Base-by-base conservation (phyloP, 2,113 vertebrate genomes). In the Cacatua alba region DNA sequence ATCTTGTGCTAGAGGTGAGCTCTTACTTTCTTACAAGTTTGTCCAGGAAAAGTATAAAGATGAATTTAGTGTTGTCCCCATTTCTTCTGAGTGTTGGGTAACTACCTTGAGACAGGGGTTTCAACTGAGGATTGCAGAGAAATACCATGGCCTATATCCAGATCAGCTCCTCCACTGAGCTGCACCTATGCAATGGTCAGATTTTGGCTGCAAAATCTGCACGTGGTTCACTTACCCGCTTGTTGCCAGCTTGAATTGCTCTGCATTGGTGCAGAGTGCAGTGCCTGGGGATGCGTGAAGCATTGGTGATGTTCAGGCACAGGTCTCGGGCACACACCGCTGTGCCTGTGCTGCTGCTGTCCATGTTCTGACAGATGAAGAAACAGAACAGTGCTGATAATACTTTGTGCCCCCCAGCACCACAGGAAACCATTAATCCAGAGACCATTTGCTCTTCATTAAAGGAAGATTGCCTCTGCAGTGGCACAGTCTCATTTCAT, bases 311-410 rank as follows among this genome's bases (percentile, higher is more conserved):
- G 44, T 28, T 35, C 6, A 0, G 1, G 17, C 25, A 4, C 15
- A 13, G 75, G 35, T 43, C 35, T 28, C 8, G 44, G 44, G 44
- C 59, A 28, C 17, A 1, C 14, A 0, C 0, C 1, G 9, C 1
- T 6, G 28, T n/a, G 70, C 46, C 70, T 35, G 16, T 19, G 10
- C 4, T 6, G 11, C 5, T 6, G 49, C 52, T 10, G 1, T 6
- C 13, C 16, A 1, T 4, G 6, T 4, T 31, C 44, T 60, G 59
- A n/a, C 16, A 51, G 67, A 24, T 3, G 28, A 39, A 46, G n/a
- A 17, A 75, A 48, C 11, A 14, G 43, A 48, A 3, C 12, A 11
- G n/a, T 4, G 48, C 59, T 46, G 70, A 3, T 17, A 46, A 46
- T 2, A 6, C 17, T 2, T 17, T 31, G 8, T 31, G 53, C 18